Conservation (phyloP, 2,888 invertebrate species). For the Eupithecia vulgata region DNA sequence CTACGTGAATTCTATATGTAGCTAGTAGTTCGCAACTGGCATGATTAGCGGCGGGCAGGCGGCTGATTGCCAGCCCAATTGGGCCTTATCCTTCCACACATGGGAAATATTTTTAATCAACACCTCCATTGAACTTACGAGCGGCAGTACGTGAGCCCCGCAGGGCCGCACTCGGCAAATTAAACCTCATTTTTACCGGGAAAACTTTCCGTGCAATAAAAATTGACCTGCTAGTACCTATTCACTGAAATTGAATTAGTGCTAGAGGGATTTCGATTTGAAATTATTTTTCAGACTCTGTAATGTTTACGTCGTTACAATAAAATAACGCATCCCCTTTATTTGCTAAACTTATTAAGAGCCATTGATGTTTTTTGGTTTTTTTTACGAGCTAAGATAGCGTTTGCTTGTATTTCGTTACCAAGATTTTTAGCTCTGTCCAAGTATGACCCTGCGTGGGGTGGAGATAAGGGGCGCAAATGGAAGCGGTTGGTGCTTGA, state of each 20-base stretch:
- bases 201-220: conserved; percentile 24
- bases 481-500: conserved; percentile 78
- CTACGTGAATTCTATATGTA: conserved; percentile 5
- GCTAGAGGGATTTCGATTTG: conserved; percentile 13
- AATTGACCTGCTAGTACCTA: conserved; percentile 10
- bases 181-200: conserved; percentile 40
- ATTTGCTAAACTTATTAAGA: background rate
- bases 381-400: background rate
- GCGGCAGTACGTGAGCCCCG: conserved; percentile 82
- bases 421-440: background rate
- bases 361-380: background rate
- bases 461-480: conserved; percentile 71
- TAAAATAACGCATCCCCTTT: background rate
- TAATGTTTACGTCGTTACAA: background rate
- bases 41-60: conserved; percentile 77
- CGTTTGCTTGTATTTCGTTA: background rate
- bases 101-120: conserved; percentile 86
- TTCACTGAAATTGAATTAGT: conserved; percentile 18
- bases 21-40: conserved; percentile 54
- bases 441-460: conserved; percentile 43
- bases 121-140: conserved; percentile 85
- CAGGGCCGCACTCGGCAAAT: conserved; percentile 66
- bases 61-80: conserved; percentile 84
- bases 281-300: background rate
- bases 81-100: conserved; percentile 84